Conservation (phyloP, 2,888 invertebrate genomes). For the Sclerodermus sp. region DNA sequence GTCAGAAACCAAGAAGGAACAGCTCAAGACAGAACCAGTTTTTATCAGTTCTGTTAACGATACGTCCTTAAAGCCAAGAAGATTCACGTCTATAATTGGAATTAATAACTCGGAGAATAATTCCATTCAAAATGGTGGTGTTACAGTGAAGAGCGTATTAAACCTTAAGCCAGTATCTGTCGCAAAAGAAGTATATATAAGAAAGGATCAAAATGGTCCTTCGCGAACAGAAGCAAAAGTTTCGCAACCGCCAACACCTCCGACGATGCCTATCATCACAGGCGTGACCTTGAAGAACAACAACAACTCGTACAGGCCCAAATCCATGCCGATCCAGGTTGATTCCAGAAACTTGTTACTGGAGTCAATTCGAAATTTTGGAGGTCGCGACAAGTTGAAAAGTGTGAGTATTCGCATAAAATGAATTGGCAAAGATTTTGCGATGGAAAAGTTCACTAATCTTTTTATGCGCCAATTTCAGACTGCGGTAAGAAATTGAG, state of each 20-base stretch:
- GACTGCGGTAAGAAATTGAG: not conserved
- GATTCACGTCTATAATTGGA: conserved; percentile 44
- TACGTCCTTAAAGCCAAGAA: conserved; percentile 9
- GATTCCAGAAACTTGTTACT: conserved; percentile 71
- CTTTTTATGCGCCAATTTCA: not conserved
- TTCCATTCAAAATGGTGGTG: not conserved
- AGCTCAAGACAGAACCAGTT: not conserved
- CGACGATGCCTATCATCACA: conserved; percentile 52
- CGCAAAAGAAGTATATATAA: conserved; percentile 38
- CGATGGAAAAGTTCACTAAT: not conserved
- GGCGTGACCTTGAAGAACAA: conserved; percentile 51
- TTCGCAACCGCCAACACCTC: conserved; percentile 32
- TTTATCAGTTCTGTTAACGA: not conserved
- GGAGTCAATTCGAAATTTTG: conserved; percentile 73
- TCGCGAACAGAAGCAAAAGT: not conserved
- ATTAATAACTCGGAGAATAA: conserved; percentile 21
- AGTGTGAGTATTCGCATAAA: conserved; percentile 32
- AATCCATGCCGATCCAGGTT: conserved; percentile 37
- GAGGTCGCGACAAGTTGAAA: conserved; percentile 52
- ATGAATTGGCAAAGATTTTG: not conserved
- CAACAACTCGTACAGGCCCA: conserved; percentile 39
- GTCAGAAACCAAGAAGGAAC: conserved; percentile 14
- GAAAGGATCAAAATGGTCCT: conserved; percentile 10
- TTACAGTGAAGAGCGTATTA: not conserved
- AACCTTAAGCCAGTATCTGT: conserved; percentile 30